Evolutionary conservation across 1,140 invertebrate species (phyloP), one percentile per base, ranked within the genome.

Genomic region (Vanessa atalanta): DNA sequence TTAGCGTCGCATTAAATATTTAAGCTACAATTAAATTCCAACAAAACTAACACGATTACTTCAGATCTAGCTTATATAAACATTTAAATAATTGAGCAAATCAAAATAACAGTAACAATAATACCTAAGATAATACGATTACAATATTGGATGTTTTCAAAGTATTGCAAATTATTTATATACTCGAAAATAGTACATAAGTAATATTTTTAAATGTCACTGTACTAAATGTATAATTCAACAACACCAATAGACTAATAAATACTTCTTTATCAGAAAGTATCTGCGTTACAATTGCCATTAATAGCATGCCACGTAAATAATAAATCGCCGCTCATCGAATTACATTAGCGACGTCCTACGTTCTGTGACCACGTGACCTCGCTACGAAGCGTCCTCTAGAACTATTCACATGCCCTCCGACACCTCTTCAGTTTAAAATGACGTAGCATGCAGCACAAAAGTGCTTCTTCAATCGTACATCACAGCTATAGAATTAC

Each of bases 31-130:
- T 79, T 61, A 79, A 68, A 78, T 75, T 70, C 73, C 78, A 83
- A 89, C 80, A 87, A 86, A 86, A 84, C 79, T 87, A 85, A 85
- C 72, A 81, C 79, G 84, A 84, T 79, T 65, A 80, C 79, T 82
- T 83, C 74, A 83, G 83, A 74, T 76, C 80, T 88, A 88, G 78
- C 88, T 88, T 88, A 92, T 72, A 82, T 86, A 87, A 88, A 88
- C 81, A 88, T 86, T 88, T 81, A 88, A 81, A 89, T 88, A 88
- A 91, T 92, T 92, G 90, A 92, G 90, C 90, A 92, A 92, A 92
- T 91, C 80, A 93, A 90, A 90, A 92, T 88, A 92, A 91, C 88
- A 92, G 75, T 90, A 91, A 91, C 84, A 91, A 89, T 85, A 85
- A 84, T 79, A 79, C 73, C 77, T 84, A 83, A 73, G 70, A 80